Percentiles rank a stretch among this genome's conserved stretches.
These are phyloP conservation scores for Ellobium chinense DNA, from an alignment of 2,888 invertebrate species.

Conservation along the genomic window DNA sequence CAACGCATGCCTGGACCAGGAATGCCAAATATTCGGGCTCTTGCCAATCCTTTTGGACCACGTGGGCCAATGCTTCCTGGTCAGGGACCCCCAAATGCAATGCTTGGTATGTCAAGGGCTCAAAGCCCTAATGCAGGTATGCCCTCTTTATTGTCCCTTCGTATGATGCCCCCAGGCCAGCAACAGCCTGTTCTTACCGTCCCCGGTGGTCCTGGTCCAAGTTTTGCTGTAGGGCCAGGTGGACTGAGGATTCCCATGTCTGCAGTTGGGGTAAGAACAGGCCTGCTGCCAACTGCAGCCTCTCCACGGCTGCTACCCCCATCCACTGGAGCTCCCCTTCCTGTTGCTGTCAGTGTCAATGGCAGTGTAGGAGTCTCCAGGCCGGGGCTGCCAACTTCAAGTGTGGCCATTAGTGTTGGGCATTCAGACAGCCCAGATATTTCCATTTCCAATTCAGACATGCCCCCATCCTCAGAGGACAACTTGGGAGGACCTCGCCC, in stretches of 20 bases:
- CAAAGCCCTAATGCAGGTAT: constrained; percentile 17
- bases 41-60: constrained; percentile 27
- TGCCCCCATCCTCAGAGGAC: constrained; percentile 12
- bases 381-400: constrained; percentile 4
- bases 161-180: constrained; percentile 42
- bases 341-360: constrained; percentile 26
- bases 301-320: constrained; percentile 29
- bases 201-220: constrained; percentile 35
- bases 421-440: constrained; percentile 25
- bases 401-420: neutral
- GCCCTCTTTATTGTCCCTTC: constrained; percentile 35
- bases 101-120: constrained; percentile 24
- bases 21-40: neutral
- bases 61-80: constrained; percentile 28
- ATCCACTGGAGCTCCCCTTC: constrained; percentile 6
- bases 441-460: neutral
- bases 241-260: constrained; percentile 41
- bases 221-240: constrained; percentile 34
- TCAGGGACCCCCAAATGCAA: constrained; percentile 22
- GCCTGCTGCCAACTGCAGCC: constrained; percentile 19
- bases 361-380: constrained; percentile 27
- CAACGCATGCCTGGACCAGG: constrained; percentile 19
- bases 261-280: constrained; percentile 34
- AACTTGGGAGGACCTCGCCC: neutral
- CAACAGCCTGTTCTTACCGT: constrained; percentile 37